phyloP scores from a whole-genome alignment of 2,113 vertebrate species.

The Burhinus oedicnemus region DNA sequence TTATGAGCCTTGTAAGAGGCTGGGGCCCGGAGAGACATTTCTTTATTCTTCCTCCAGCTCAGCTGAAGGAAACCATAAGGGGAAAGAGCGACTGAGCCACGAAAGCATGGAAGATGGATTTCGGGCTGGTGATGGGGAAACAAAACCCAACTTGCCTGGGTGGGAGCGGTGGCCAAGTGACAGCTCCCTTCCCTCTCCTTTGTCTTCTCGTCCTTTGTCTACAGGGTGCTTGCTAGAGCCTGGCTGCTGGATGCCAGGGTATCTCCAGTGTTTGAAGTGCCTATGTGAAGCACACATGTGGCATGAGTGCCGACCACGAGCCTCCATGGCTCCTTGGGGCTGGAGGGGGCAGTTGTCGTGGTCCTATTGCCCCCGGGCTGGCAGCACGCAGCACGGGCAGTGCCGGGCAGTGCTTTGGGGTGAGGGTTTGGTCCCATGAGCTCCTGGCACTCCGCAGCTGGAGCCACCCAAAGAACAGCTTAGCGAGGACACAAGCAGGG shows the following conservation, averaged over 20 bases:
- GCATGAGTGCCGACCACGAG: background rate
- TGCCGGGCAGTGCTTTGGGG: background rate
- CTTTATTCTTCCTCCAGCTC: conserved; percentile 74
- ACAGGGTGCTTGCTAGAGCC: background rate
- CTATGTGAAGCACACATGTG: background rate
- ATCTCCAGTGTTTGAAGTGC: background rate
- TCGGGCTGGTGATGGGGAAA: conserved; percentile 48
- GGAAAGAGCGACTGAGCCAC: conserved; percentile 49
- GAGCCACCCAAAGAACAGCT: background rate
- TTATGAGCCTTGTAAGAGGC: conserved; percentile 71
- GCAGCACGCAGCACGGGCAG: background rate
- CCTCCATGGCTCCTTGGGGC: background rate
- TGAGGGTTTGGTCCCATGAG: background rate
- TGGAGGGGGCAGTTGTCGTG: background rate
- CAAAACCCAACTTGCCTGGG: conserved; percentile 6
- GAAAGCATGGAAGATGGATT: conserved; percentile 60
- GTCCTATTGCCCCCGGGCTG: background rate
- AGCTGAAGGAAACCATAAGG: conserved; percentile 76
- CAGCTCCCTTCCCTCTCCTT: conserved; percentile 21
- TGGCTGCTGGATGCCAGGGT: background rate
- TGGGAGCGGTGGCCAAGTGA: background rate
- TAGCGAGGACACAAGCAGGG: background rate
- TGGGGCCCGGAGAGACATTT: conserved; percentile 63
- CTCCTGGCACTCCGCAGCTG: background rate
- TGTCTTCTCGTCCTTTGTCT: background rate